Evolutionary conservation across 2,113 vertebrate genomes (phyloP).

Genomic region (Archocentrus centrarchus): DNA sequence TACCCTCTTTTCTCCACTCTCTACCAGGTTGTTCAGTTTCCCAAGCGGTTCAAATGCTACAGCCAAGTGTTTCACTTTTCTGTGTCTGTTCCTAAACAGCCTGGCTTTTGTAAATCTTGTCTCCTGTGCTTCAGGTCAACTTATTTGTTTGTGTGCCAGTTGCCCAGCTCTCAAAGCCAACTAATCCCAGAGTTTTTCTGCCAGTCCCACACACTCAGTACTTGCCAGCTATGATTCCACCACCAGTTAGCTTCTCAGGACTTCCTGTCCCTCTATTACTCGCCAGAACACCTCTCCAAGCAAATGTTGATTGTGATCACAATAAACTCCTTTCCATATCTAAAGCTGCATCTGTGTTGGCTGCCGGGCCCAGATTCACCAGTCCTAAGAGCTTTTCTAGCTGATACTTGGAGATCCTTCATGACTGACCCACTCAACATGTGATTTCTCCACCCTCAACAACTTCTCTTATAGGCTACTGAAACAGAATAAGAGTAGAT

Average conservation of each 20-base stretch:
- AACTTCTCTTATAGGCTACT: neutral
- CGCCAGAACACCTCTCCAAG: neutral
- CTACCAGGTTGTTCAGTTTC: neutral
- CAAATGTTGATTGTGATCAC: neutral
- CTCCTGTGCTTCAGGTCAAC: neutral
- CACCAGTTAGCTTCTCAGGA: neutral
- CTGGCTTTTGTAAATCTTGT: neutral
- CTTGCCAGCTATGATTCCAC: neutral
- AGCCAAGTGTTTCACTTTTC: neutral
- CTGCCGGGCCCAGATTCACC: neutral
- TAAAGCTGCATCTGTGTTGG: neutral
- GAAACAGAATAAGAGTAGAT: neutral
- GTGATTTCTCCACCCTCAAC: neutral
- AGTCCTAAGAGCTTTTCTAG: neutral
- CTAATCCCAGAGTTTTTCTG: neutral
- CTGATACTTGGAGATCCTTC: neutral
- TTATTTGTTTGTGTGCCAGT: neutral
- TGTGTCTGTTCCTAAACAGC: neutral
- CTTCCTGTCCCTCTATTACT: neutral
- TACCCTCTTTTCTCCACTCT: fast-evolving
- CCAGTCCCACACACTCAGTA: neutral
- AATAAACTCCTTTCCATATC: neutral
- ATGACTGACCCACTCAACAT: neutral
- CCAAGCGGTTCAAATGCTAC: neutral
- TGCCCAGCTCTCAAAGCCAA: neutral